Base-by-base conservation (phyloP, 2,888 invertebrate genomes). In the Acrobeloides nanus region DNA sequence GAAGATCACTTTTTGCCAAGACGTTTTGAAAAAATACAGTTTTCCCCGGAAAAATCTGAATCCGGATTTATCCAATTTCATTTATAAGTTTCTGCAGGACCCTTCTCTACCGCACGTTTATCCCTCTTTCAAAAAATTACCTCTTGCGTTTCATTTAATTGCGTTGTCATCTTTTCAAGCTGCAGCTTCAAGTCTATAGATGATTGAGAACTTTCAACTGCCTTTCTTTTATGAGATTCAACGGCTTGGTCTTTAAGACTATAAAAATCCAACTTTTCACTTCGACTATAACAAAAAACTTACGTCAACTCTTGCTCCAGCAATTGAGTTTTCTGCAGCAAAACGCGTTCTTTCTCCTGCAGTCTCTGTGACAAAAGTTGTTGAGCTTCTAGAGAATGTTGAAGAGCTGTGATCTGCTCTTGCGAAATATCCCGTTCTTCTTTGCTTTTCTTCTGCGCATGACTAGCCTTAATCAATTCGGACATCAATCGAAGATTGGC, bases 401-500 rank as follows among this genome's bases (percentile, higher is more conserved):
- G 85, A 15, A 88, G 79, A 0, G 86, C 87, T 38, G 79, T 79
- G 23, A 85, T 84, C 57, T 88, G 87, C 74, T 92, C 90, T 62
- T 87, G 87, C 12, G 93, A 75, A 58, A 89, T 82, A 68, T 90
- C 89, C 72, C 92, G 89, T 76, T 95, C 93, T 74, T 95, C 95
- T 5, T 89, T 79, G 25, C 92, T 81, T 65, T 93, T 77, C 74
- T 93, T 93, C 74, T 90, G 89, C 64, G 92, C 81, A 68, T 93
- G 92, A 76, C 92, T 92, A 4, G 89, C 86, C 75, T 90, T 90
- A 51, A 92, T 90, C 45, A 89, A 77, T 76, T 95, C 95, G 0
- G 90, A 89, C 90, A 95, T 93, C 3, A 95, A 81, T 76, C 95
- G 95, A 75, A 95, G 92, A 77, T 97, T 95, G 4, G 93, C 92